These are phyloP conservation scores for Myotis findleyi DNA, from an alignment of 2,797 vertebrate species.

Conservation along the genomic window DNA sequence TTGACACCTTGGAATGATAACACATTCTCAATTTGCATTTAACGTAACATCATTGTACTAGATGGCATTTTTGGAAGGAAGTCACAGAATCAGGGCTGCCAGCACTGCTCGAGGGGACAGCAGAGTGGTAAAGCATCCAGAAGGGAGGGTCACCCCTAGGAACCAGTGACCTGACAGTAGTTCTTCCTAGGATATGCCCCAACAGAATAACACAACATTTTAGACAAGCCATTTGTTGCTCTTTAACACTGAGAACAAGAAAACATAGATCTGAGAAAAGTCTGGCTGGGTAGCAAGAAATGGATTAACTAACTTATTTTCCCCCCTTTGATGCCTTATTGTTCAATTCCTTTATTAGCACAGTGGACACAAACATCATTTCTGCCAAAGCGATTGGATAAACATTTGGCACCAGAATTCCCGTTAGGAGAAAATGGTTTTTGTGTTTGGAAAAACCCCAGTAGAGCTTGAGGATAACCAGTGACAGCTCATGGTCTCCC, in stretches of 20 bases:
- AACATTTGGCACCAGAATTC: background rate
- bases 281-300: background rate
- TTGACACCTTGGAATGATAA: background rate
- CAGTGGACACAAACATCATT: background rate
- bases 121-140: background rate
- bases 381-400: background rate
- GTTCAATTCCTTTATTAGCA: background rate
- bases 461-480: background rate
- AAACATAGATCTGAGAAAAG: background rate
- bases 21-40: background rate
- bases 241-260: background rate
- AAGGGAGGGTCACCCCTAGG: too few species aligned
- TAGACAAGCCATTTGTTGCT: background rate
- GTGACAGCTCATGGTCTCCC: background rate
- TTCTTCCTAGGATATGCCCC: background rate
- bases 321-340: background rate
- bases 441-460: background rate
- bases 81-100: background rate
- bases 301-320: background rate
- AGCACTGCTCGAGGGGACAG: background rate
- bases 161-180: background rate
- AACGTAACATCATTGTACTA: background rate
- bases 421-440: background rate
- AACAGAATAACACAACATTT: background rate
- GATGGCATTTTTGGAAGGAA: background rate